Base-by-base conservation (phyloP, 2,113 vertebrate species). In the Myiagra hebetior region DNA sequence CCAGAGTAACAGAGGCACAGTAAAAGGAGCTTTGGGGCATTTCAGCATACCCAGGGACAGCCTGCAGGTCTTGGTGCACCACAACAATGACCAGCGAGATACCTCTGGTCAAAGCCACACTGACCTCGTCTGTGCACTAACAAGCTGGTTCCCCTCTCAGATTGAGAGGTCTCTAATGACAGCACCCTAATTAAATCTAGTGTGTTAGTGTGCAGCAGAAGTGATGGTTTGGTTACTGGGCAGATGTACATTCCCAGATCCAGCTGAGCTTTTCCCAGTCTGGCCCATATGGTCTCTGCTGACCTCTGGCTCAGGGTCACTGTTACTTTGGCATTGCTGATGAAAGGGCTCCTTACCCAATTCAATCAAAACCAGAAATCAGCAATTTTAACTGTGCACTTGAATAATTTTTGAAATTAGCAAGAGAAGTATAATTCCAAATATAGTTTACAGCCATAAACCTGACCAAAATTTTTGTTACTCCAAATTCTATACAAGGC, bases 81-180 rank as follows among this genome's bases (percentile, higher is more conserved):
- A 39, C 46, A 63, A 1, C 0, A 1, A 24, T 20, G 33, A 44
- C 19, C 5, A 42, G 28, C 0, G 0, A 70, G 39, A 9, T 27
- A 56, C 14, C 52, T 70, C 87, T 52, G 63, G 59, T 70, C 85
- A 94, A 69, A 94, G 75, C 55, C 67, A 41, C 28, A 1, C 23
- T 73, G 53, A 76, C 67, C 67, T 82, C 44, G 55, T 53, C 59
- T 78, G 12, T 28, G 87, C 78, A 50, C 35, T 87, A 80, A 77
- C 17, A 55, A 67, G 11, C 67, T 76, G 49, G 13, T 19, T 96
- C 21, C 46, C 23, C n/a, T 91, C 42, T 78, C 47, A 20, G 52
- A 73, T 55, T 57, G 78, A 62, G 55, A 76, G 49, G 31, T 64
- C 73, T 87, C 86, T 87, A 42, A 76, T 59, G 69, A 63, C n/a